Base-by-base conservation (phyloP, 2,113 vertebrate species). In the Rissa tridactyla region DNA sequence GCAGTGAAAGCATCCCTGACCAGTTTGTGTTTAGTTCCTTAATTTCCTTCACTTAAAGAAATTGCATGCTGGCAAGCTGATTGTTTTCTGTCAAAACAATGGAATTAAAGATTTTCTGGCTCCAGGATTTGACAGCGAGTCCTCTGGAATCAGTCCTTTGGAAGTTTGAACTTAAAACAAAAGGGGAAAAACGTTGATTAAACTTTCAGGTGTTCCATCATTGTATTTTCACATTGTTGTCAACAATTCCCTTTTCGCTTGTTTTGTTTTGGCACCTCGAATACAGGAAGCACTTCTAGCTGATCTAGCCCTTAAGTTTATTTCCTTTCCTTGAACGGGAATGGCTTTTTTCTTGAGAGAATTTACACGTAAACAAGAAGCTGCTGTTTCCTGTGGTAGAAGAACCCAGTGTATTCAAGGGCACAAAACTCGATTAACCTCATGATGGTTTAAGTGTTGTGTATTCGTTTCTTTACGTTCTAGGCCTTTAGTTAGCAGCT, bases 21-120 rank as follows among this genome's bases (percentile, higher is more conserved):
- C 12, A 22, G 55, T 57, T 97, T 96, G 75, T 94, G 90, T 86
- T 86, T 93, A 75, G 66, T 84, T 72, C 87, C 58, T 95, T 95
- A 21, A 64, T 65, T 47, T 93, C 81, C 69, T 75, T 95, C 79
- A 92, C 95, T 89, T 96, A 75, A 52, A 97, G 80, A 88, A 97
- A 93, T 44, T 76, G 92, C 71, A 82, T 44, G 42, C 93, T 93
- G 47, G 95, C 30, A 21, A 95, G 82, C 25, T 60, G 93, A 49
- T 26, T 77, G 86, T 47, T 90, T 82, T 86, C 86, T 60, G 51
- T 86, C 69, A 84, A 36, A n/a, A 47, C 86, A 86, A 47, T 25
- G 49, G 62, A 80, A 18, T 66, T 79, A 30, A 94, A 61, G 65
- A 60, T 65, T 94, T 90, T 96, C 97, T 52, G 96, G 76, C 69